These are phyloP conservation scores for Pampus argenteus DNA, from an alignment of 2,797 vertebrate genomes.

Conservation along the genomic window DNA sequence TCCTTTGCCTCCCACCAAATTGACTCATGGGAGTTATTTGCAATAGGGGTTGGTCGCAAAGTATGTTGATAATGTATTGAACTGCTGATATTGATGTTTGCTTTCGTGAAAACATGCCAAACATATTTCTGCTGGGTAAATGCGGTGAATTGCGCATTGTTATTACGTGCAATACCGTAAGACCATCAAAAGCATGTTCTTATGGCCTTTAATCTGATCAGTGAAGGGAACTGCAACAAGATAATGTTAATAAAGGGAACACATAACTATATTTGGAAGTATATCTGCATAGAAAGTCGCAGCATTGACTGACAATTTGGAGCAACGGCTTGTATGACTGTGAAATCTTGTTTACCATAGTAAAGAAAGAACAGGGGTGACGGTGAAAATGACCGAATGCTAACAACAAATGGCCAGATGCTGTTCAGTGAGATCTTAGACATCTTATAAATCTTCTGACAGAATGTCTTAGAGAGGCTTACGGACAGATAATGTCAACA, in stretches of 20 bases:
- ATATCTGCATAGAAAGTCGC: not conserved
- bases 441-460: not conserved
- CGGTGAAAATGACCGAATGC: too few relatives aligned
- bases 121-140: not conserved
- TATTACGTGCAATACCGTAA: not conserved
- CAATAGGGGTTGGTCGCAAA: constrained; percentile 6
- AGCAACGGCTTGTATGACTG: too few relatives aligned
- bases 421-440: too few relatives aligned
- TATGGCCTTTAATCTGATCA: too few relatives aligned
- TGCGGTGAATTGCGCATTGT: not conserved
- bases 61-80: not conserved
- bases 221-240: too few relatives aligned
- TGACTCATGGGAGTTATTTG: constrained; percentile 32
- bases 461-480: not conserved
- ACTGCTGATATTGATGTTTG: not conserved
- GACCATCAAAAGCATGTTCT: not conserved
- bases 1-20: constrained; percentile 13
- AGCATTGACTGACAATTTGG: not conserved
- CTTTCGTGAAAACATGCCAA: constrained; percentile 4
- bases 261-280: too few relatives aligned
- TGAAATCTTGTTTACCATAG: too few relatives aligned
- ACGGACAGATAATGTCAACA: not conserved
- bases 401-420: not conserved
- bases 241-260: too few relatives aligned
- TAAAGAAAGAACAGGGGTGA: too few relatives aligned